Evolutionary conservation across 2,797 vertebrate species (phyloP).

Genomic region (Crocidura indochinensis): DNA sequence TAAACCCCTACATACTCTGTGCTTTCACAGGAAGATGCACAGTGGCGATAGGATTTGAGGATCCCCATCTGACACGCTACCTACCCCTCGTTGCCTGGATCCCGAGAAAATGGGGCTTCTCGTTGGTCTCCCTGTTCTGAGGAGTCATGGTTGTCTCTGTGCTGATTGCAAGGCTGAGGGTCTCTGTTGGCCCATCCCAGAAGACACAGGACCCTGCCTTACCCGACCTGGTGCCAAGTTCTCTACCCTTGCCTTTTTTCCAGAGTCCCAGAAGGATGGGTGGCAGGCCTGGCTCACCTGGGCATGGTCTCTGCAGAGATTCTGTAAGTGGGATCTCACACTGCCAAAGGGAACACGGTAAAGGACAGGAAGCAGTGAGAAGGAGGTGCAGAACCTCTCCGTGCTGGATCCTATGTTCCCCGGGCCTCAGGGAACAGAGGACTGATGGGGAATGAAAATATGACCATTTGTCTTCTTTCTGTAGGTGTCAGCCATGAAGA

Average conservation of each 20-base stretch:
- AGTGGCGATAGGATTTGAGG: not conserved
- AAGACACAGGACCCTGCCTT: not conserved
- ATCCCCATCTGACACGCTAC: not conserved
- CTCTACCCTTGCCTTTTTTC: not conserved
- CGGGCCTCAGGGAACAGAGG: too few species aligned
- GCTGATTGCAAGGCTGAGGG: not conserved
- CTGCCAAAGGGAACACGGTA: not conserved
- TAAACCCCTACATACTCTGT: not conserved
- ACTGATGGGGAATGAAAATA: not conserved
- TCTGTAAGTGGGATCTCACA: not conserved
- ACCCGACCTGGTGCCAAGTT: not conserved
- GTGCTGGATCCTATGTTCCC: not conserved
- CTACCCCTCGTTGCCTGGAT: not conserved
- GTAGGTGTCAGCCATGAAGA: slow-evolving; percentile 98
- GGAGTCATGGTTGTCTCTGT: not conserved
- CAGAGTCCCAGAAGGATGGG: not conserved
- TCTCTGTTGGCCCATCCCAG: not conserved
- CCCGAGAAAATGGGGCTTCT: not conserved
- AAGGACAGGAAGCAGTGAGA: not conserved
- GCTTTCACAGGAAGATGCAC: not conserved
- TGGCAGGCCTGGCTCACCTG: not conserved
- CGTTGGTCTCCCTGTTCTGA: not conserved
- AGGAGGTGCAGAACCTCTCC: not conserved
- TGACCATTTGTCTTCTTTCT: not conserved
- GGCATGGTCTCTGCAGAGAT: not conserved